phyloP scores from a whole-genome alignment of 2,113 vertebrate genomes.

The Lontra canadensis region DNA sequence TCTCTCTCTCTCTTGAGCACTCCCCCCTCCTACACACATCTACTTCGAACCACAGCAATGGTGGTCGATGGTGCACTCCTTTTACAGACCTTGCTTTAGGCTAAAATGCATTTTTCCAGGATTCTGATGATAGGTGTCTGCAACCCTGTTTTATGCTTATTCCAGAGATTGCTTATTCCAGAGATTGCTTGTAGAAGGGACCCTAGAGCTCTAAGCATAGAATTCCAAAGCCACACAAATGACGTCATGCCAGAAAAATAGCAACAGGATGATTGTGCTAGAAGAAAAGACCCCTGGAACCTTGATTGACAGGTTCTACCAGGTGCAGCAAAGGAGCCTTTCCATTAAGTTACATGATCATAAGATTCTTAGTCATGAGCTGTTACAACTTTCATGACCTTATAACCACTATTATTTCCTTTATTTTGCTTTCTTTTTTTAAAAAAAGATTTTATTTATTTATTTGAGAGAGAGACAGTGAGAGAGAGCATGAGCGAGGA shows the following conservation, averaged over 20 bases:
- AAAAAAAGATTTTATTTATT: too few relatives aligned
- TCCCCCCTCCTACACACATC: not conserved
- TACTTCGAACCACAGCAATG: not conserved
- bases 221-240: not conserved
- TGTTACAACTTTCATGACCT: not conserved
- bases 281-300: slow-evolving; percentile 14
- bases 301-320: not conserved
- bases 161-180: not conserved
- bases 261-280: not conserved
- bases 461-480: too few relatives aligned
- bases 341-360: not conserved
- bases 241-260: not conserved
- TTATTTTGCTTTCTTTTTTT: not conserved
- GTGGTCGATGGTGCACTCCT: not conserved
- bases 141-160: not conserved
- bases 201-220: not conserved
- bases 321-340: not conserved
- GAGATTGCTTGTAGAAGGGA: not conserved
- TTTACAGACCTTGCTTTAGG: not conserved
- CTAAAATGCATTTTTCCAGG: not conserved
- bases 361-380: not conserved
- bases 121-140: not conserved
- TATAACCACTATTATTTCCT: not conserved
- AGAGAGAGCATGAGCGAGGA: too few relatives aligned
- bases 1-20: not conserved